phyloP scores from a whole-genome alignment of 2,797 vertebrate genomes.

The Tenualosa thibaudeaui region DNA sequence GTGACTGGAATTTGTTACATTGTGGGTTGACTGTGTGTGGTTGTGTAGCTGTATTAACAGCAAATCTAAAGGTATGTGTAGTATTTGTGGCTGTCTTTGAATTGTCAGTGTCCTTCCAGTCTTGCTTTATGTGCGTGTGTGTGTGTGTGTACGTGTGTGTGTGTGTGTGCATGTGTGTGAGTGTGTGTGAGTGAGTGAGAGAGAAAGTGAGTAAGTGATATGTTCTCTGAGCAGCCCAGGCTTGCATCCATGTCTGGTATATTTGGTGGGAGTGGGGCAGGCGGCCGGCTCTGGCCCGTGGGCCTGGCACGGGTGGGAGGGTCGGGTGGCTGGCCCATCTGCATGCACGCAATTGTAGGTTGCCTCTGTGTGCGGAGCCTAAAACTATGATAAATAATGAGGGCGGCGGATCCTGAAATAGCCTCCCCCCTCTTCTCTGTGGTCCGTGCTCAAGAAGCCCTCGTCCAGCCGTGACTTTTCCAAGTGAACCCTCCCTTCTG shows the following conservation, averaged over 20 bases:
- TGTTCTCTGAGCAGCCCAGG: not conserved
- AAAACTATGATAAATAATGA: slow-evolving; percentile 81
- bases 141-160: slow-evolving; percentile 5
- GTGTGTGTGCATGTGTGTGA: not conserved
- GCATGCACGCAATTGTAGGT: slow-evolving; percentile 74
- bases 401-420: slow-evolving; percentile 74
- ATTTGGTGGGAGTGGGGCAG: slow-evolving; percentile 45
- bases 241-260: slow-evolving; percentile 45
- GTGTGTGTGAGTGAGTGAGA: slow-evolving; percentile 21
- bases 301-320: slow-evolving; percentile 52
- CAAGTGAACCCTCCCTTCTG: slow-evolving; percentile 77
- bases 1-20: not conserved
- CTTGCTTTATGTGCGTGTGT: slow-evolving; percentile 32
- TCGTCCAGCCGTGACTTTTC: slow-evolving; percentile 79
- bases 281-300: slow-evolving; percentile 40
- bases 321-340: slow-evolving; percentile 54
- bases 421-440: slow-evolving; percentile 72
- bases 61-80: not conserved
- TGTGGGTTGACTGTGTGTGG: slow-evolving; percentile 26
- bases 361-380: slow-evolving; percentile 68
- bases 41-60: slow-evolving; percentile 1
- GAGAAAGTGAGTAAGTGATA: slow-evolving; percentile 22
- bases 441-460: slow-evolving; percentile 77
- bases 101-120: not conserved
- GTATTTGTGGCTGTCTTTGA: slow-evolving; percentile 8